These are phyloP conservation scores for Mormyrus iriodes DNA, from an alignment of 2,113 vertebrate species.

Conservation along the genomic window DNA sequence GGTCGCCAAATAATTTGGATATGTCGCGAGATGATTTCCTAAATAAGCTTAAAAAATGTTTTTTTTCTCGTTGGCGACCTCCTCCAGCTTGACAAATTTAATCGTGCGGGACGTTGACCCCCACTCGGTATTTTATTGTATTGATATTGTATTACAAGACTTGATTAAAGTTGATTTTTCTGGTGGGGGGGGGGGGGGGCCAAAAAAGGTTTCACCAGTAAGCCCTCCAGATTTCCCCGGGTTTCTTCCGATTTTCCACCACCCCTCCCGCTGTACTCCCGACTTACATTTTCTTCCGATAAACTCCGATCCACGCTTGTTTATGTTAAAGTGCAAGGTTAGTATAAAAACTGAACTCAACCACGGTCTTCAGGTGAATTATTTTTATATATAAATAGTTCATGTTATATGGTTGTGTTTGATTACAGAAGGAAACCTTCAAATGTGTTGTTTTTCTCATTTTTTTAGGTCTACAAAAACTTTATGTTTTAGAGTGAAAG, in stretches of 20 bases:
- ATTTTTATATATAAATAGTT: neutral
- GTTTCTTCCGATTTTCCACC: neutral
- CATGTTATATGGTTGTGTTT: neutral
- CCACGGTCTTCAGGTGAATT: neutral
- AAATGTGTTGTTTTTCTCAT: neutral
- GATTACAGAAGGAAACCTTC: neutral
- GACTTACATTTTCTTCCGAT: neutral
- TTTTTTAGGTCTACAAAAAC: neutral
- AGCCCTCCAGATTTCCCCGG: neutral
- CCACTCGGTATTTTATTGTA: neutral
- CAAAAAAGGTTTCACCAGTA: neutral
- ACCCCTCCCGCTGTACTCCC: neutral
- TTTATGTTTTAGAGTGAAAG: neutral
- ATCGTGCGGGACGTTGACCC: neutral
- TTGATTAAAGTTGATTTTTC: neutral
- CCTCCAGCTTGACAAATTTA: neutral
- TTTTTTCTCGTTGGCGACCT: neutral
- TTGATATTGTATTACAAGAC: neutral
- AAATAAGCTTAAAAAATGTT: neutral
- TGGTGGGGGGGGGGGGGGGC: too few species aligned
- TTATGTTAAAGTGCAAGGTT: neutral
- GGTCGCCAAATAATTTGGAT: neutral
- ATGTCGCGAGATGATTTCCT: neutral
- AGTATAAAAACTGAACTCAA: neutral
- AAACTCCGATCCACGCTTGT: neutral